Base-by-base conservation (phyloP, 2,888 invertebrate genomes). In the Chaetoderma sp. region DNA sequence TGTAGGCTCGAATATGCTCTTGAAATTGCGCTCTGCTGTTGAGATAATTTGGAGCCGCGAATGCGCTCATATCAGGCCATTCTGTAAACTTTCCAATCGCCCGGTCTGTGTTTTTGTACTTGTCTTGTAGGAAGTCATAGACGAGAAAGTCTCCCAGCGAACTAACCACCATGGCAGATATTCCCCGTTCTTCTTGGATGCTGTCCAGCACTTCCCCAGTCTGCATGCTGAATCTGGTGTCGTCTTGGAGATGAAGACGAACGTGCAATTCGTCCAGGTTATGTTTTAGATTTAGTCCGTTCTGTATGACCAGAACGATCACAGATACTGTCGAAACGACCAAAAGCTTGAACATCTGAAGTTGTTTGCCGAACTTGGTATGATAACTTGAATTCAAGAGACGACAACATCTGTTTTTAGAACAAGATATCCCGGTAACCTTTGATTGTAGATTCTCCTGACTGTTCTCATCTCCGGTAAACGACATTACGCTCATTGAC, bases 141-240 rank as follows among this genome's bases (percentile, higher is more conserved):
- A 71, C 52, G 6, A 50, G 30, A 1, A 28, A 36, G 16, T 71
- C 69, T 0, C 75, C 75, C 1, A 64, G 49, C 13, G 76, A 73
- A 21, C 77, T 72, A 16, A 79, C 60, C 57, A 74, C 78, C 1
- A 79, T 67, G 1, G 76, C 73, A 0, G 78, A 72, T 0, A 73
- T 75, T 6, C 78, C 80, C 28, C 80, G 55, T 63, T 80, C 79
- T 27, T 73, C 72, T 67, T 80, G 80, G 4, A 72, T 56, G 16
- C 47, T 47, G 56, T 79, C 79, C 0, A 80, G 63, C 6, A 78
- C 68, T n/a, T 59, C 58, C 4, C 76, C 76, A 0, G 73, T 71
- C 55, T 78, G 72, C 0, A 77, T 64, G 42, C 79, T 79, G 61
- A 73, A 68, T 16, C 36, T 23, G n/a, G 78, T 66, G 21, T 62